Evolutionary conservation across 2,797 vertebrate genomes (phyloP), one percentile per base, ranked within the genome.

Genomic region (Aeoliscus strigatus): DNA sequence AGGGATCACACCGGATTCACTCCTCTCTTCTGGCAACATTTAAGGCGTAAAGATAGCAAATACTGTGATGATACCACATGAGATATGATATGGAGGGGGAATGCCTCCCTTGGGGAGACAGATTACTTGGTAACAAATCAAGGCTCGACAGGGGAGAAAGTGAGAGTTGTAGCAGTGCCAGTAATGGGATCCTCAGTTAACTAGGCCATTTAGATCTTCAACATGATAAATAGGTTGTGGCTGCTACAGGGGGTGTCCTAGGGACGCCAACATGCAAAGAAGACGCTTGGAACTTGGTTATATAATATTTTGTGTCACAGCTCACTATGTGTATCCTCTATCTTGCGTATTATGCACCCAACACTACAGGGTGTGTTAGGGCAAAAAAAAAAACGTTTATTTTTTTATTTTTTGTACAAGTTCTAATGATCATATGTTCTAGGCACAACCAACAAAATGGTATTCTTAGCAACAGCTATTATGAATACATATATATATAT

Each of bases 141-240:
- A 49, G 3, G 15, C 50, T 49, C 1, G 31, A 69, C 51, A 39
- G 65, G 46, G 46, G 36, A 49, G 60, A 73, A 66, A 75, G 64
- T 66, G 70, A 77, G 66, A 70, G 66, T 59, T 58, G 40, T 28
- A 50, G 44, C 55, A 35, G 41, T 10, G 36, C 48, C 56, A 38
- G 77, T 64, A 75, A 81, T 38, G 41, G 34, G 60, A 77, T 78
- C 75, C 59, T 56, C 41, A 28, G 65, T 61, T 70, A 71, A 75
- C 65, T 63, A 40, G 72, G 63, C 58, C 64, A 64, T 70, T 78
- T 64, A 52, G 64, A 68, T 76, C 37, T 68, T 65, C 16, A 25
- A 23, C 60, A 57, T 73, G 69, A 79, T 77, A 64, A 57, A 75
- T 47, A 41, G 51, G 14, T 50, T 27, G 17, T 26, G 35, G 29